Evolutionary conservation across 2,888 invertebrate genomes (phyloP), one percentile per base, ranked within the genome.

Genomic region (Dusona sp.): DNA sequence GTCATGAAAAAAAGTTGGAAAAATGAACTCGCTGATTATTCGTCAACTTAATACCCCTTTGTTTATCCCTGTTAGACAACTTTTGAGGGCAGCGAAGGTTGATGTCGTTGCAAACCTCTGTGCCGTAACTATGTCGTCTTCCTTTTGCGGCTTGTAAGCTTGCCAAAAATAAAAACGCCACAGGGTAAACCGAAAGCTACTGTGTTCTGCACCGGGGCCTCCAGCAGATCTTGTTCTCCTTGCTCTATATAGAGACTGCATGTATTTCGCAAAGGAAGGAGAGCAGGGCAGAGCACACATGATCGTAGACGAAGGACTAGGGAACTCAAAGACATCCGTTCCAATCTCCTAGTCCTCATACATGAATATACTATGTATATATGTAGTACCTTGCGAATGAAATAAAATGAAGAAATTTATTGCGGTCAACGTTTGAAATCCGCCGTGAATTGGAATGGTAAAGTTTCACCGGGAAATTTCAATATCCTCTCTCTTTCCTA

Each of bases 151-250:
- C 64, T 88, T 88, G 88, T 88, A 78, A 79, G 80, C 83, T 85
- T 88, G 88, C 88, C 88, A 88, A 87, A 86, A 88, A 88, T 88
- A 83, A 88, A 88, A 74, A 86, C 83, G 70, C 82, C 74, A 77
- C 73, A 25, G 72, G 72, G 57, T 33, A 68, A 70, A 45, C 80
- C 48, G 68, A 78, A 78, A 74, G 80, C 80, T 73, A 51, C 84
- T 68, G 73, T 36, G 45, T 33, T 36, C 73, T n/a, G 45, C 54
- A 79, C 36, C 36, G 25, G n/a, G 61, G 61, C 36, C 38, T 57
- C 54, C 73, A 73, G 64, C 36, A 54, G 36, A 81, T 75, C 74
- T 75, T 79, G 54, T 67, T 87, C 73, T 38, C 33, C 19, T 75
- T 22, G 19, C 25, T 84, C 67, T 61, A 64, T 36, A 64, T 45